phyloP scores from a whole-genome alignment of 2,888 invertebrate genomes.

The Andrena chrysosceles region DNA sequence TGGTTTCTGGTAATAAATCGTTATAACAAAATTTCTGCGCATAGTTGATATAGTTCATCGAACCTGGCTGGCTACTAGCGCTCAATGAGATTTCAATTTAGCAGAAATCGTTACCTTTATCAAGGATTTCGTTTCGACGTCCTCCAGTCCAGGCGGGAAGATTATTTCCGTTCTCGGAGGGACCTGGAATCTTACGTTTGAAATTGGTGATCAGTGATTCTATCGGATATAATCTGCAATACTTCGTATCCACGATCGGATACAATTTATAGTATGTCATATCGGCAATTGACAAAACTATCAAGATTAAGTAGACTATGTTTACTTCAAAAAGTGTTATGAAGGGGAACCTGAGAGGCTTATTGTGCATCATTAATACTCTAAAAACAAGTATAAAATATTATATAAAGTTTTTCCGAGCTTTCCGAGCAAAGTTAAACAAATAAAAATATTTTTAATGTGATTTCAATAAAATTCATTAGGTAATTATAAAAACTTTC shows the following conservation, averaged over 20 bases:
- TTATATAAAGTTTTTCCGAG: too few relatives aligned
- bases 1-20: conserved; percentile 23
- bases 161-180: conserved; percentile 48
- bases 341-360: too few relatives aligned
- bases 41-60: conserved; percentile 30
- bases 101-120: conserved; percentile 38
- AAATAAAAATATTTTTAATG: too few relatives aligned
- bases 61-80: conserved; percentile 18
- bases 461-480: too few relatives aligned
- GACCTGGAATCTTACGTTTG: conserved; percentile 28
- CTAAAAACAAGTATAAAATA: too few relatives aligned
- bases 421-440: too few relatives aligned
- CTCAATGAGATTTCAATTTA: conserved; percentile 52
- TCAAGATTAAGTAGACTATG: background rate
- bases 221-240: conserved; percentile 22
- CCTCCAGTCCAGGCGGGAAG: conserved; percentile 17
- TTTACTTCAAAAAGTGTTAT: too few relatives aligned
- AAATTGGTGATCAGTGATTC: conserved; percentile 16
- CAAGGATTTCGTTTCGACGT: conserved; percentile 43
- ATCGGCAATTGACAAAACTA: background rate
- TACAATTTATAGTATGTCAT: background rate
- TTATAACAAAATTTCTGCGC: conserved; percentile 19
- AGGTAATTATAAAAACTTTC: too few relatives aligned
- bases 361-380: too few relatives aligned
- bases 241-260: background rate